A percentile compares a stretch with the other conserved stretches of the same genome.
Evolutionary conservation across 2,888 invertebrate genomes (phyloP).

Genomic region (Amphipyra tragopoginis): DNA sequence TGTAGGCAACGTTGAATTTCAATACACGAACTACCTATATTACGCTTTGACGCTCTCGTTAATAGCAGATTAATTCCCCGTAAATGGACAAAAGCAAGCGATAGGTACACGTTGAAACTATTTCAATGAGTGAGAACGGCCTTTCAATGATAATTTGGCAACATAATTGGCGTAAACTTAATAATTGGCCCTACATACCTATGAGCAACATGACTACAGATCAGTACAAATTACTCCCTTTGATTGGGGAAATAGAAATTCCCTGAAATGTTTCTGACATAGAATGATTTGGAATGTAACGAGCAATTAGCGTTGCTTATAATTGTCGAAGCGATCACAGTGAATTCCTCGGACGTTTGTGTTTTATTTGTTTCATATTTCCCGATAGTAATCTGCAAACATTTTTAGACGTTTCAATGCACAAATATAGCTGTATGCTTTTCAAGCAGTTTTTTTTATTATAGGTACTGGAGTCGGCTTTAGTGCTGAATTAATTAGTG

Average conservation of each 20-base stretch:
- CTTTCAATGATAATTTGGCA: conserved; percentile 15
- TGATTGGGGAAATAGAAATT: conserved; percentile 6
- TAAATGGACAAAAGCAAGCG: conserved; percentile 21
- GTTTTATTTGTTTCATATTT: no score
- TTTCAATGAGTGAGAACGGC: conserved; percentile 15
- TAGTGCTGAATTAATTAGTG: no score
- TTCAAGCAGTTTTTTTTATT: no score
- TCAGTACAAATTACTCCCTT: conserved; percentile 11
- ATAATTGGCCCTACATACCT: conserved; percentile 32
- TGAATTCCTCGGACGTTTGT: no score
- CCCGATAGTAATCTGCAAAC: no score
- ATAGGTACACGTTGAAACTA: conserved; percentile 7
- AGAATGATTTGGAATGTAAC: background rate
- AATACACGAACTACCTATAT: conserved; percentile 17
- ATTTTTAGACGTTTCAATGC: no score
- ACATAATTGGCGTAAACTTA: conserved; percentile 34
- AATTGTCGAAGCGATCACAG: background rate
- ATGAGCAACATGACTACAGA: conserved; percentile 10
- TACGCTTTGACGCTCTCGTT: conserved; percentile 15
- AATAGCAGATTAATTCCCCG: conserved; percentile 25
- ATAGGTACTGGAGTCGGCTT: no score
- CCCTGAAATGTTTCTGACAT: conserved; percentile 2
- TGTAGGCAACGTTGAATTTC: conserved; percentile 29
- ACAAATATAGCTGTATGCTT: no score
- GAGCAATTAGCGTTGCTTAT: conserved; percentile 3